These are phyloP conservation scores for Hirtodrosophila cameraria DNA, from an alignment of 2,888 invertebrate genomes.

Conservation along the genomic window DNA sequence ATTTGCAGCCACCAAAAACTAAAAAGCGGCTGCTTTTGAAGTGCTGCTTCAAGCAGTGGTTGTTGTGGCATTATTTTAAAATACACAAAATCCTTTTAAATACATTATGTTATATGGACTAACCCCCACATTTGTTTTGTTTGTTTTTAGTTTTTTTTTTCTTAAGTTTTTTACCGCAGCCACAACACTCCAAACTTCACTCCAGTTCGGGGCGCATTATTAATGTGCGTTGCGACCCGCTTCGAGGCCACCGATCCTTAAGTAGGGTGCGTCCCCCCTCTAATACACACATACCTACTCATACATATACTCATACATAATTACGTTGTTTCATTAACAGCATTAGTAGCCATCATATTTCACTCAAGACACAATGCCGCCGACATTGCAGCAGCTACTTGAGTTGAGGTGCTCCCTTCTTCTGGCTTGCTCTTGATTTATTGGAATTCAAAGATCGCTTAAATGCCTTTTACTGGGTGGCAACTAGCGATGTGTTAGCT, in stretches of 20 bases:
- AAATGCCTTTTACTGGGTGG: constrained; percentile 75
- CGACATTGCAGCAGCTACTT: constrained; percentile 35
- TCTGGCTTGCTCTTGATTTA: constrained; percentile 67
- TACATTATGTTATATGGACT: constrained; percentile 53
- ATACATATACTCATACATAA: constrained; percentile 65
- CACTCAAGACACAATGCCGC: constrained; percentile 66
- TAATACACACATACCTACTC: constrained; percentile 44
- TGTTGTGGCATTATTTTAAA: constrained; percentile 39
- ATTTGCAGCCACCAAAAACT: constrained; percentile 3
- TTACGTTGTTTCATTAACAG: constrained; percentile 82
- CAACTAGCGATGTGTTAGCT: constrained; percentile 57
- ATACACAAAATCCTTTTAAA: constrained; percentile 64
- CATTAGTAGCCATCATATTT: constrained; percentile 81
- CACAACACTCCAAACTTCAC: constrained; percentile 30
- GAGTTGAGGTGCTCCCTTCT: constrained; percentile 68
- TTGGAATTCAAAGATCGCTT: constrained; percentile 73
- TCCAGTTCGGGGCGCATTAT: constrained; percentile 67
- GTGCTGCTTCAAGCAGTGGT: constrained; percentile 19
- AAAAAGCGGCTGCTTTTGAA: constrained; percentile 44
- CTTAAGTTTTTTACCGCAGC: constrained; percentile 35
- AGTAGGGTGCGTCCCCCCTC: constrained; percentile 72
- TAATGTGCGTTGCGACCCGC: constrained; percentile 74
- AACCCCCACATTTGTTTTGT: constrained; percentile 49
- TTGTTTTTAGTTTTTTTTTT: constrained; percentile 19
- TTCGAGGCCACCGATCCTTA: constrained; percentile 55